These are phyloP conservation scores for Xestoiulus laeticollis DNA, from an alignment of 2,888 invertebrate species.

Conservation along the genomic window DNA sequence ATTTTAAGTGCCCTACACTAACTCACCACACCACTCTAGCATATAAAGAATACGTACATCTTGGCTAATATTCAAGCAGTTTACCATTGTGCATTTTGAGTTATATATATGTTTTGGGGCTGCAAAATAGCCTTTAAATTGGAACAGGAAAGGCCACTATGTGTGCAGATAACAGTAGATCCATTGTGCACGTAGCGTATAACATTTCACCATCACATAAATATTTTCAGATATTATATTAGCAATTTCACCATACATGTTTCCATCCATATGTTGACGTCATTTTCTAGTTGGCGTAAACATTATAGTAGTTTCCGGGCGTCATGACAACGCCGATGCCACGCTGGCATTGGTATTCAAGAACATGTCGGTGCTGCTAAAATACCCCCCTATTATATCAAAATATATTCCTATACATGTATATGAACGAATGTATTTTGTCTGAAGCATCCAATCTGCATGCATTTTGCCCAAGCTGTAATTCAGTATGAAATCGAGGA, in stretches of 20 bases:
- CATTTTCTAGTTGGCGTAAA: not conserved
- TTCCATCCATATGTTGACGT: not conserved
- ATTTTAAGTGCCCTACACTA: too few species aligned
- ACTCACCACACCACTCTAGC: too few species aligned
- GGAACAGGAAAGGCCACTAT: not conserved
- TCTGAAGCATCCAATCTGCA: slow-evolving; percentile 28
- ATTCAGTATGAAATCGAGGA: not conserved
- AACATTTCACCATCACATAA: not conserved
- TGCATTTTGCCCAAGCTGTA: not conserved
- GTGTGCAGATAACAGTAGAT: not conserved
- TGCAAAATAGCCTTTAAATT: not conserved
- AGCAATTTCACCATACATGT: not conserved
- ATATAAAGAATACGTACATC: not conserved
- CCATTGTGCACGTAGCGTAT: not conserved
- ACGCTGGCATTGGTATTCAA: slow-evolving; percentile 24
- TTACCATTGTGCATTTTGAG: not conserved
- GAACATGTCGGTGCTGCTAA: not conserved
- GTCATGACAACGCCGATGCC: slow-evolving; percentile 13
- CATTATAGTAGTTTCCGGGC: slow-evolving; percentile 1
- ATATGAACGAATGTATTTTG: not conserved
- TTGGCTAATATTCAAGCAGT: not conserved
- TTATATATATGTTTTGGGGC: not conserved
- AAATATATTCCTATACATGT: not conserved
- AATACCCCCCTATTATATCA: slow-evolving; percentile 25
- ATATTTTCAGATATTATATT: not conserved